These are phyloP conservation scores for Clupea harengus DNA, from an alignment of 2,113 vertebrate species.

Conservation along the genomic window DNA sequence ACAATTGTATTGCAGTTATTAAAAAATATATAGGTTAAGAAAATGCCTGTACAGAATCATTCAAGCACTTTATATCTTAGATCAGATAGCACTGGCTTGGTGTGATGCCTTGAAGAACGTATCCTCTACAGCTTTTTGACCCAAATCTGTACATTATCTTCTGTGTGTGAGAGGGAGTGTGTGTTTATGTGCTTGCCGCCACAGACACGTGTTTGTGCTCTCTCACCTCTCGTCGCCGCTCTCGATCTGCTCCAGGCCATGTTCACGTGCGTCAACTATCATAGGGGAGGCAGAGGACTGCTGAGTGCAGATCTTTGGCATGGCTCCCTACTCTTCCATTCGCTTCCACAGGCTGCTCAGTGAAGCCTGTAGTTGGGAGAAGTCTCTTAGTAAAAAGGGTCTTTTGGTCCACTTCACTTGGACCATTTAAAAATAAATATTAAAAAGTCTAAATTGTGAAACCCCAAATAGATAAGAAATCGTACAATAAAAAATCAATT, in stretches of 20 bases:
- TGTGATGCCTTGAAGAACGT: no score
- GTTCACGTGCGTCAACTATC: conserved; percentile 25
- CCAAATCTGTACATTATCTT: background rate
- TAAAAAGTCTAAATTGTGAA: no score
- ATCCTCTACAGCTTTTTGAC: background rate
- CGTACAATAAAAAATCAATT: no score
- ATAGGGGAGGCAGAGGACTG: conserved; percentile 21
- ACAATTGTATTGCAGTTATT: background rate
- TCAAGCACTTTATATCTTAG: background rate
- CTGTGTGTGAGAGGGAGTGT: background rate
- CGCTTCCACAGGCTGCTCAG: conserved; percentile 5
- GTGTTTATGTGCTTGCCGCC: conserved; percentile 57
- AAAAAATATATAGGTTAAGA: background rate
- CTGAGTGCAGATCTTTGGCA: conserved; percentile 45
- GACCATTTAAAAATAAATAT: no score
- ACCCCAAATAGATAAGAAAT: no score
- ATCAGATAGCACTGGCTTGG: background rate
- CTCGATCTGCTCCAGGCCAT: conserved; percentile 26
- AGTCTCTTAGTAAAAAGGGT: background rate
- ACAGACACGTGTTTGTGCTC: conserved; percentile 57
- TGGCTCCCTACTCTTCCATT: conserved; percentile 13
- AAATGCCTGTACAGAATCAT: conserved; percentile 16
- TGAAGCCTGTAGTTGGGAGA: conserved; percentile 3
- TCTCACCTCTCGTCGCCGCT: conserved; percentile 38
- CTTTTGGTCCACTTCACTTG: no score